These are phyloP conservation scores for Pocillopora meandrina DNA, from an alignment of 92 coral and sea anemone genomes.

Conservation along the genomic window DNA sequence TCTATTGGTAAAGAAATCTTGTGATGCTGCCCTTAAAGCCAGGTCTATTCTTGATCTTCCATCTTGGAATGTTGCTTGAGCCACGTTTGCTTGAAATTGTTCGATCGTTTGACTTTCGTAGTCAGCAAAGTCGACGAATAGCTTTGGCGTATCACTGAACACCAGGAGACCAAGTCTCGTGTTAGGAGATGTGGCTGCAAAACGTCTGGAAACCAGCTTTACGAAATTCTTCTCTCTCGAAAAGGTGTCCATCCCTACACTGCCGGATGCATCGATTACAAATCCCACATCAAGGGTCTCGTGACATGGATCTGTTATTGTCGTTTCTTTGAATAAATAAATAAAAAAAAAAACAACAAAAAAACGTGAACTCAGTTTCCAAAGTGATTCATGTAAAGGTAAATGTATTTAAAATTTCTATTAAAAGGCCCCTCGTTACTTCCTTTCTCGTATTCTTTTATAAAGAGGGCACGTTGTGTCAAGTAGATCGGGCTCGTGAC, in stretches of 20 bases:
- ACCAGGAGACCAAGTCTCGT: conserved; percentile 86
- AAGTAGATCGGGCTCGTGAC: too few species aligned
- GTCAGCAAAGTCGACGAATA: conserved; percentile 72
- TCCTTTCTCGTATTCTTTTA: too few species aligned
- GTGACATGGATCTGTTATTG: conserved; percentile 67
- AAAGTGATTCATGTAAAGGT: too few species aligned
- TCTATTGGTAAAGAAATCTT: conserved; percentile 65
- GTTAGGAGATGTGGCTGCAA: conserved; percentile 69
- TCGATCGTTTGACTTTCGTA: conserved; percentile 55
- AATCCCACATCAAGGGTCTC: conserved; percentile 83
- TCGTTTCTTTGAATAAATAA: conserved; percentile 45
- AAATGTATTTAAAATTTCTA: too few species aligned
- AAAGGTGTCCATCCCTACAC: conserved; percentile 69
- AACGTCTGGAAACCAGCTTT: conserved; percentile 69
- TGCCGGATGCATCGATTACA: conserved; percentile 89
- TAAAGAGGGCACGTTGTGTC: too few species aligned
- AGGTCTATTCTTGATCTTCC: conserved; percentile 88
- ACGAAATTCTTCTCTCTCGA: conserved; percentile 76
- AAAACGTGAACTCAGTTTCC: too few species aligned
- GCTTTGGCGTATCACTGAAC: conserved; percentile 86
- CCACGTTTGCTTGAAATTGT: conserved; percentile 68
- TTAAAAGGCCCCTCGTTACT: too few species aligned
- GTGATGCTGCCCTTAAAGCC: conserved; percentile 73
- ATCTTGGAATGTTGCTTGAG: conserved; percentile 72
- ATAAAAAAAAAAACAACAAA: too few species aligned